A percentile compares a stretch with the other conserved stretches of the same genome.
Evolutionary conservation across 2,888 invertebrate species (phyloP).

Genomic region (Acrocera orbiculus): DNA sequence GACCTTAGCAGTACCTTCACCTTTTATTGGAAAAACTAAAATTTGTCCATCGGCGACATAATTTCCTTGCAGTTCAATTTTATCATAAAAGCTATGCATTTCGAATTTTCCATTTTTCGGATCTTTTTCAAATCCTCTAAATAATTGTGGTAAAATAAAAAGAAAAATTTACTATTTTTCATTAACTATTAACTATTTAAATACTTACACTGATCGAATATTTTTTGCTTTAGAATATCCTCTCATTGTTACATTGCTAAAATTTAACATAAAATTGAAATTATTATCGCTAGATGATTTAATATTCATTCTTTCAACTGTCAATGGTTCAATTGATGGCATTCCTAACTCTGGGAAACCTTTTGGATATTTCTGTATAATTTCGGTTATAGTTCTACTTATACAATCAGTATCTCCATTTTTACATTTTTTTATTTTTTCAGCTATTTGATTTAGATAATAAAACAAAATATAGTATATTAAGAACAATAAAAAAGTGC

Average conservation of each 20-base stretch:
- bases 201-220: constrained; percentile 25
- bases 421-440: constrained; percentile 20
- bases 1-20: constrained; percentile 13
- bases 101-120: constrained; percentile 7
- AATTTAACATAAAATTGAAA: no score
- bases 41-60: constrained; percentile 19
- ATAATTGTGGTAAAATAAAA: background rate
- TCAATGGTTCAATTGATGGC: constrained; percentile 26
- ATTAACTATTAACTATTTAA: background rate
- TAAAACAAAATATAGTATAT: no score
- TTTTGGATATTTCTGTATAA: constrained; percentile 21
- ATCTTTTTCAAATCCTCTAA: constrained; percentile 9
- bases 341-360: constrained; percentile 23
- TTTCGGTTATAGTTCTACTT: constrained; percentile 17
- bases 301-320: background rate
- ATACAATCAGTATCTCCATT: constrained; percentile 23
- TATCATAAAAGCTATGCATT: constrained; percentile 1
- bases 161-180: background rate
- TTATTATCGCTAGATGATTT: background rate
- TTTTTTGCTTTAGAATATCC: no score
- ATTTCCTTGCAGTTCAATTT: constrained; percentile 4
- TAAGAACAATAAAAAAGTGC: no score
- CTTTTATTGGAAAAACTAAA: constrained; percentile 19
- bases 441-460: no score
- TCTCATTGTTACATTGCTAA: no score